Percentiles rank a stretch among this genome's conserved stretches.
phyloP scores from a whole-genome alignment of 2,113 vertebrate species.

The Marmota flaviventris region DNA sequence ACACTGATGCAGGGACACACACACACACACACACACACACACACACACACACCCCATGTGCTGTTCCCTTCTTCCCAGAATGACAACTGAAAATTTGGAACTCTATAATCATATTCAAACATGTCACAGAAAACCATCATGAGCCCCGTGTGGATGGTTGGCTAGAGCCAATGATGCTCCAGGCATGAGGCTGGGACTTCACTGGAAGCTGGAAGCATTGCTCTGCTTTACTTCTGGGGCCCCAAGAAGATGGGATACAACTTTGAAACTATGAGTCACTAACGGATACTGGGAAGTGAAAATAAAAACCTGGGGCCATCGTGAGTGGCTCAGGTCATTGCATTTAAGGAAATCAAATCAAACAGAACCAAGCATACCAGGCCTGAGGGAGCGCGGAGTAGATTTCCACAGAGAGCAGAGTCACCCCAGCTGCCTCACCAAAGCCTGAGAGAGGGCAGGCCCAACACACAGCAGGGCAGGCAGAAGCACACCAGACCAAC shows the following conservation, averaged over 20 bases:
- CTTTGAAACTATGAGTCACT: neutral
- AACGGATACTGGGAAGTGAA: constrained; percentile 1
- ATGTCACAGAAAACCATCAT: constrained; percentile 15
- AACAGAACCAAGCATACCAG: neutral
- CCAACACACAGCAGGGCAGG: neutral
- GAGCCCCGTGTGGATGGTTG: neutral
- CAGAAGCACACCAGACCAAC: neutral
- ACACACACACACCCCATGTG: neutral
- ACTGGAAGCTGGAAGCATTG: neutral
- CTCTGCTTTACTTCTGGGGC: neutral
- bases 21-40: neutral
- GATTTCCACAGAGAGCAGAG: neutral
- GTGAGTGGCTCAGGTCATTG: neutral
- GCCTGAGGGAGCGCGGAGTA: neutral
- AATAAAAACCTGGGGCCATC: neutral
- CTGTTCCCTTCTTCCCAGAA: neutral
- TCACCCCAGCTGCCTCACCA: fast-evolving
- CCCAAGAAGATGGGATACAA: constrained; percentile 19
- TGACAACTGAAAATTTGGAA: neutral
- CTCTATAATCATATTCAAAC: neutral
- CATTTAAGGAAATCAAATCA: constrained; percentile 23
- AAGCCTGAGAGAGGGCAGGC: neutral
- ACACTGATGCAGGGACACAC: too few species aligned
- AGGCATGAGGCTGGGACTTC: neutral
- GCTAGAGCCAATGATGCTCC: neutral